Conservation (phyloP, 2,888 invertebrate genomes). For the Metalampra italica region DNA sequence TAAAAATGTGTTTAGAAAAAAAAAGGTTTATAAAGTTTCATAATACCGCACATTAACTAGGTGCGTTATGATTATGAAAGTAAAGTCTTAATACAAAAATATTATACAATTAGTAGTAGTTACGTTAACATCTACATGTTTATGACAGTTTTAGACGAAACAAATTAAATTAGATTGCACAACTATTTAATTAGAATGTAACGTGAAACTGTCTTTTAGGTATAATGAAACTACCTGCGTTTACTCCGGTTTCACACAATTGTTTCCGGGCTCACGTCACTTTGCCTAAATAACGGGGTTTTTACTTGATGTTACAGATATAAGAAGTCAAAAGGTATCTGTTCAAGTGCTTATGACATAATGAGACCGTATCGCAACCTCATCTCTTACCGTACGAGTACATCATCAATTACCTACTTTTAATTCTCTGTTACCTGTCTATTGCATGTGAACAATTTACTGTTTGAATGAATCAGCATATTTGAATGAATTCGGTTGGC, state of each 20-base stretch:
- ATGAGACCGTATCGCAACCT: background rate
- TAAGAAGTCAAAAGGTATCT: background rate
- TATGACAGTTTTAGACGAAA: background rate
- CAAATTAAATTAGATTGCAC: background rate
- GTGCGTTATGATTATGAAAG: background rate
- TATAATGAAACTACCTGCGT: background rate
- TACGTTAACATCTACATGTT: background rate
- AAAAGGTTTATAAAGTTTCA: no score
- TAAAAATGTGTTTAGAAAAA: no score
- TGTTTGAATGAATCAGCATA: background rate
- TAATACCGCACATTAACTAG: no score
- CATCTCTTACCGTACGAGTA: no score
- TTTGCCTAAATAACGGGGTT: background rate
- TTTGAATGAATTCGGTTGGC: background rate
- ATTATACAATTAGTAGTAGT: background rate
- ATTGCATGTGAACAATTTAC: background rate
- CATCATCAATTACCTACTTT: background rate
- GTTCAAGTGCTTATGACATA: background rate
- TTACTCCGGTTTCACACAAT: background rate
- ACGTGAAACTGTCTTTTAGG: background rate
- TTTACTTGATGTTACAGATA: background rate
- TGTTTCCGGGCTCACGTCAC: background rate
- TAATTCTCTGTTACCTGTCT: background rate
- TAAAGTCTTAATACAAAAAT: background rate
- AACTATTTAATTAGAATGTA: background rate